Evolutionary conservation across 2,797 vertebrate species (phyloP), one percentile per base, ranked within the genome.

Genomic region (Hypotaenidia philippensis): DNA sequence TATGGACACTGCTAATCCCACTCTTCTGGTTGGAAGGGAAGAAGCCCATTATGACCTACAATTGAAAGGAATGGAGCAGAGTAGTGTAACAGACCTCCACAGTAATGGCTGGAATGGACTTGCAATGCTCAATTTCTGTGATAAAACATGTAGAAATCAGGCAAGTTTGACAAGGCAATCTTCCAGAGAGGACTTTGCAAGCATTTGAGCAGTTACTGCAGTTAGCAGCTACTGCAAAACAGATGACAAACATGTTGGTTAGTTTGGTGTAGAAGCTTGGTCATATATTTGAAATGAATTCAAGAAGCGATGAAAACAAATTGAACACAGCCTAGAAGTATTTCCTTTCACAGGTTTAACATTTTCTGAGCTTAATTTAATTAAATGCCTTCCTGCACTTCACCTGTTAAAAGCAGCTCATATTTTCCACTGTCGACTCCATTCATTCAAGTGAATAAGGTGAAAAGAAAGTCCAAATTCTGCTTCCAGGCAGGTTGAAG

Each of bases 371-470:
- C 61, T 92, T 91, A 91, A 94, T 92, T 91, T 89, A 89, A 92
- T 89, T 85, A 87, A 92, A 80, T 85, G 53, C 57, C 26, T 92
- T 92, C n/a, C 57, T 88, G 79, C 23, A 61, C 29, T 81, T 92
- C 45, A 74, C 25, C 53, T 92, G n/a, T 66, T 89, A 52, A 83
- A 92, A 92, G 84, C 87, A 23, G 0, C 49, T 90, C 23, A 18
- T 25, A 53, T 80, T 85, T 75, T 80, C 27, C 91, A 36, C 45
- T 78, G 31, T 50, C 80, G 61, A 55, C 11, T 83, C 27, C 82
- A 83, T 78, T 80, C 36, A 64, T 87, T 77, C 20, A 75, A 83
- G 75, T 60, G 68, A 17, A 77, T 83, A n/a, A 72, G 34, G 84
- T 72, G 56, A 84, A 90, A 68, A 86, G 17, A 78, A 93, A 70